Base-by-base conservation (phyloP, 2,888 invertebrate genomes). In the Troides oblongomaculatus region DNA sequence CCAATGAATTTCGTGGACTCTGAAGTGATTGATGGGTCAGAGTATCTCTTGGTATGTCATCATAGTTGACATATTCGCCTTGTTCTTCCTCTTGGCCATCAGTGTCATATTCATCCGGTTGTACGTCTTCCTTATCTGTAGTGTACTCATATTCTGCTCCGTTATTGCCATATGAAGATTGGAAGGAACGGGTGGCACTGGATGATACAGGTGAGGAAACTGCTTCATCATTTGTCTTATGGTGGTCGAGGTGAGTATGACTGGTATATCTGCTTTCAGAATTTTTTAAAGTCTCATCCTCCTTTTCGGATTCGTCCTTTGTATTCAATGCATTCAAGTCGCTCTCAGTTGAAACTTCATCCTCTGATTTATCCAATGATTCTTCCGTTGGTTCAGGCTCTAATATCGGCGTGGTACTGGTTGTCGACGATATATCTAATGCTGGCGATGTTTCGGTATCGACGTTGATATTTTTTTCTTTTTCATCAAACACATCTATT, bases 21-120 rank as follows among this genome's bases (percentile, higher is more conserved):
- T 85, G 81, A 66, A 87, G 78, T 57, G 88, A 84, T 76, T 89
- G 86, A 74, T 90, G 89, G 62, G 83, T 76, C 73, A 85, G 85
- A 21, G 82, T 73, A 69, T 79, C 79, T 81, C 82, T 86, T 74
- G 93, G 85, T 75, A 90, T 92, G 71, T 95, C 94, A 73, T 95
- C 94, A 64, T 95, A 94, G 74, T 94, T 94, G 10, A 94, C 91
- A 63, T 95, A 94, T 58, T 95, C 94, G 50, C 89, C 89, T 75
- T 82, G 84, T 58, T 93, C 93, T 79, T 84, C 87, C 46, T 93
- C 93, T 12, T 82, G 83, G 62, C 91, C 90, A 63, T 93, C 93
- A 30, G 83, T 79, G 57, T 91, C 92, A 70, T 93, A 92, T 61
- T 93, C 92, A 39, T 91, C 91, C 17, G 82, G 80, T 30, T 57